Base-by-base conservation (phyloP, 1,140 invertebrate genomes). In the Calliphora vicina region DNA sequence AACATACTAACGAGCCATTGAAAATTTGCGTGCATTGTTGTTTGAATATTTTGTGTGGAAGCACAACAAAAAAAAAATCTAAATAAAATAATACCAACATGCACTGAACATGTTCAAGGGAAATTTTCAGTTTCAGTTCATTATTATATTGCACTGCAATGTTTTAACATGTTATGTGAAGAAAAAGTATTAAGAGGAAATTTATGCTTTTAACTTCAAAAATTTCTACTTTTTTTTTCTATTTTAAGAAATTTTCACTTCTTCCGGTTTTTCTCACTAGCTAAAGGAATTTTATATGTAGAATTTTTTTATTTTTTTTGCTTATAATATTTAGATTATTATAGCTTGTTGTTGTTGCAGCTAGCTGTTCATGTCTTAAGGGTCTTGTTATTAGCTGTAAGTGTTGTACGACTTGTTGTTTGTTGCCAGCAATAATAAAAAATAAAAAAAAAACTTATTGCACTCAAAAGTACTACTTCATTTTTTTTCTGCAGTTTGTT, bases 11-110 rank as follows among this genome's bases (percentile, higher is more conserved):
- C 74, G 74, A 78, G 35, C 35, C 42, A 78, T 78, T 43, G 74
- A 78, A 78, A 78, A 78, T 78, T 78, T 78, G 42, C 35, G 35
- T 78, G 74, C 74, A 78, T 78, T 78, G 74, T 78, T 78, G 42
- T n/a, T 45, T n/a, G 74, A 20, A 45, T 78, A 43, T 78, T 78
- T 76, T 73, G 20, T 74, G 27, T 29, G 72, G 35, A 13, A 27
- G 61, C 50, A 57, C 15, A 57, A 57, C 17, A 35, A 42, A 43
- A 43, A 78, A 20, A 42, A 35, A 42, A 50, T 50, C 4, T 50
- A 50, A 12, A 43, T 5, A 43, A n/a, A 4, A 42, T n/a, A n/a
- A n/a, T n/a, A n/a, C n/a, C 72, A 17, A n/a, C 29, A n/a, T 35
- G 29, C 73, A 76, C 27, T 13, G 17, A 76, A 35, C 67, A 72